Percentiles rank a stretch among this genome's conserved stretches.
These are phyloP conservation scores for Alethe castanea DNA, from an alignment of 2,113 vertebrate genomes.

Conservation along the genomic window DNA sequence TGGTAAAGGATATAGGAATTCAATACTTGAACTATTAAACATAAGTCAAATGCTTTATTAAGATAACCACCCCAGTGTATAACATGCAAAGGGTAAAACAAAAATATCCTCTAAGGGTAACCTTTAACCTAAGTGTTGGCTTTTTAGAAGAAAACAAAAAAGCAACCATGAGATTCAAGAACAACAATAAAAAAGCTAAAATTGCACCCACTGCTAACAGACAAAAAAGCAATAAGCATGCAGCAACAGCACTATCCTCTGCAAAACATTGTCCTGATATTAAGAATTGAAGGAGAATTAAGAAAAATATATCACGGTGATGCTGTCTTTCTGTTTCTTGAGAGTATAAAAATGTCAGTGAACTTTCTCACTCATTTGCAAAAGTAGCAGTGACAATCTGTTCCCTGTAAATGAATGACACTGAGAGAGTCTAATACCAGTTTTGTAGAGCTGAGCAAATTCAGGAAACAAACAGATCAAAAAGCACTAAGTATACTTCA, in stretches of 20 bases:
- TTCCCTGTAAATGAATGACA: not conserved
- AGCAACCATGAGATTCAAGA: not conserved
- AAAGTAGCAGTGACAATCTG: not conserved
- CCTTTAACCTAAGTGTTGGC: not conserved
- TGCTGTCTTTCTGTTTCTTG: not conserved
- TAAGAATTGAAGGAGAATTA: not conserved
- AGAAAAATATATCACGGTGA: accelerated
- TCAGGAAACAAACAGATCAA: not conserved
- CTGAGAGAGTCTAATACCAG: not conserved
- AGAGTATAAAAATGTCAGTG: not conserved
- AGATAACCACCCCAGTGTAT: not conserved
- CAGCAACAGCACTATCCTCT: not conserved
- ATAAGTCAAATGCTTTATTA: not conserved
- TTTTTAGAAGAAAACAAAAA: not conserved
- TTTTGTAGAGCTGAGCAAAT: not conserved
- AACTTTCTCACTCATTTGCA: not conserved
- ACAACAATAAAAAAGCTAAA: not conserved
- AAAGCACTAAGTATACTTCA: not conserved
- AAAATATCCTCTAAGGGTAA: not conserved
- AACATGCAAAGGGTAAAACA: not conserved
- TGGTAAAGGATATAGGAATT: not conserved
- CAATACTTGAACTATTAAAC: not conserved
- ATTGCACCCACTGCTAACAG: not conserved
- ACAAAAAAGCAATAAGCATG: not conserved
- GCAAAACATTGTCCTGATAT: not conserved